These are phyloP conservation scores for Nasalis larvatus DNA, from an alignment of 2,113 vertebrate genomes.

Conservation along the genomic window DNA sequence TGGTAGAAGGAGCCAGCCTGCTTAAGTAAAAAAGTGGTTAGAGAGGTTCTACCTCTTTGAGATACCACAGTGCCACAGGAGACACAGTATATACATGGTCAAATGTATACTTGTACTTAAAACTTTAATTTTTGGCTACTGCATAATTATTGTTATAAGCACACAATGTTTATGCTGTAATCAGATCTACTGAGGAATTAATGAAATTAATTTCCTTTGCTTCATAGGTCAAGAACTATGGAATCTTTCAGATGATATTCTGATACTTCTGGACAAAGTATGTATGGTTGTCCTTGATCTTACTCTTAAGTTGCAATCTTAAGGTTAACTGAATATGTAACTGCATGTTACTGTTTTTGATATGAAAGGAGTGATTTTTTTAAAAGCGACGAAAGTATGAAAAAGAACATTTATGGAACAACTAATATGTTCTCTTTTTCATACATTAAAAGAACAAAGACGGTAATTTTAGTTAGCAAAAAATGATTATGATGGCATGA, in stretches of 20 bases:
- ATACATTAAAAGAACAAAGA: conserved; percentile 67
- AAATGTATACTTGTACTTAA: neutral
- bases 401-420: conserved; percentile 34
- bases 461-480: conserved; percentile 76
- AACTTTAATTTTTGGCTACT: neutral
- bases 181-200: neutral
- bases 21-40: neutral
- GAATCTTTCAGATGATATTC: neutral
- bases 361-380: conserved; percentile 13
- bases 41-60: neutral
- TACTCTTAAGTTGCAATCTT: conserved; percentile 15
- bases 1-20: neutral
- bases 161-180: neutral
- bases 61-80: neutral
- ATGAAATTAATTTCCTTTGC: neutral
- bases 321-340: conserved; percentile 4
- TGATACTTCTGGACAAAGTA: neutral
- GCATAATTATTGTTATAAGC: neutral
- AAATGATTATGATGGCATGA: conserved; percentile 68
- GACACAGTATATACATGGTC: neutral
- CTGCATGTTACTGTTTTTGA: conserved; percentile 48
- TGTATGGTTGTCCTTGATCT: neutral
- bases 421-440: conserved; percentile 72
- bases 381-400: neutral
- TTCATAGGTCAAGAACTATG: neutral